Base-by-base conservation (phyloP, 2,888 invertebrate genomes). In the Halocaridina rubra region DNA sequence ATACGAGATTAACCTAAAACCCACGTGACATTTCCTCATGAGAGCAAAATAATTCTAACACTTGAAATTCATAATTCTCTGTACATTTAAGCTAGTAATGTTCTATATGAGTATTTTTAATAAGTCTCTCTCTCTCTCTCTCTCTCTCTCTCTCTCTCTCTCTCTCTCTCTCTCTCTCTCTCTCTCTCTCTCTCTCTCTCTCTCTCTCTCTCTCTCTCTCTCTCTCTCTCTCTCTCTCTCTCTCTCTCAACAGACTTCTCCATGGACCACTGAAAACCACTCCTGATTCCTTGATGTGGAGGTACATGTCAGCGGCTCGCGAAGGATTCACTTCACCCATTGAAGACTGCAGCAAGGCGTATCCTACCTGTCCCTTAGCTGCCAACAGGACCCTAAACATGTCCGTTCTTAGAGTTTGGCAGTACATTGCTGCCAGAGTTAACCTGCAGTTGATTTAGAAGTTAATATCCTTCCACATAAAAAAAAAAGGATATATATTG, bases 371-470 rank as follows among this genome's bases (percentile, higher is more conserved):
- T 57, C 89, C 89, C 13, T 88, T 89, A 84, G 87, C 89, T 0
- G 89, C 89, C 4, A 71, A 89, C 59, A 89, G 89, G 39, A 84
- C 89, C 72, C 81, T 90, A 22, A 89, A 90, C 86, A 89, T 90
- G 89, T 89, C 89, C 24, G 89, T 89, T 22, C 88, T 90, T 13
- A 89, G 89, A 81, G 89, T 90, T 78, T 90, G 90, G 90, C 89
- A 89, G 84, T 89, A 89, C 84, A 89, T 90, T 57, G 88, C 89
- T 13, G 88, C 89, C 72, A 89, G 89, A 46, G 89, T 90, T 30
- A 89, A 89, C 33, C 88, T 90, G 82, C 89, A 89, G 87, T 89
- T 90, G n/a, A 59, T 85, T 3, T 87, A 46, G n/a, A n/a, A n/a
- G n/a, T n/a, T n/a, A n/a, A n/a, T n/a, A n/a, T n/a, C n/a, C n/a